Evolutionary conservation across 2,888 invertebrate species (phyloP).

Genomic region (Pyralis farinalis): DNA sequence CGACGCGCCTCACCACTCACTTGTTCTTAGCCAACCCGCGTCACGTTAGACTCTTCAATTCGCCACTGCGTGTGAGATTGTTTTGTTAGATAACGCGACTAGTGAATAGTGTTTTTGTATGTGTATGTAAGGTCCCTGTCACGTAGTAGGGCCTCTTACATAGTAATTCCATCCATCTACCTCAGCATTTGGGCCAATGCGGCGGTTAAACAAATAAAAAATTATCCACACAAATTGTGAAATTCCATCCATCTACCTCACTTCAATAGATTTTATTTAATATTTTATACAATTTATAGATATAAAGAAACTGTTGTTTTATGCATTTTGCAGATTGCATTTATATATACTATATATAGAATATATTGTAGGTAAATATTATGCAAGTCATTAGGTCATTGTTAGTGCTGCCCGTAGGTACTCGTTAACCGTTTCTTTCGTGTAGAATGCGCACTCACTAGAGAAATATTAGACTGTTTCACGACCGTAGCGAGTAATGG

Average conservation of each 20-base stretch:
- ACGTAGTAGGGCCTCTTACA: constrained; percentile 68
- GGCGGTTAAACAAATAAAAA: constrained; percentile 64
- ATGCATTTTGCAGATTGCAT: constrained; percentile 81
- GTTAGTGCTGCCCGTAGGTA: constrained; percentile 71
- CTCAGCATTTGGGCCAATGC: constrained; percentile 79
- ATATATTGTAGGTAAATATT: constrained; percentile 76
- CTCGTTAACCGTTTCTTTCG: constrained; percentile 40
- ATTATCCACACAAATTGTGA: constrained; percentile 80
- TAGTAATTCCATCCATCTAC: constrained; percentile 82
- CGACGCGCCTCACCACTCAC: constrained; percentile 28
- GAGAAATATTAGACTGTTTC: constrained; percentile 55
- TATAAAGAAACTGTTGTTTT: constrained; percentile 78
- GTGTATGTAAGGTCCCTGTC: constrained; percentile 66
- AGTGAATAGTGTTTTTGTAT: constrained; percentile 71
- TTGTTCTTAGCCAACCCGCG: constrained; percentile 37
- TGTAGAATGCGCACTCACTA: constrained; percentile 68
- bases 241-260: constrained; percentile 89
- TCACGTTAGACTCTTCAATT: constrained; percentile 45
- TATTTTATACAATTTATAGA: constrained; percentile 82
- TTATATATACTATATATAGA: constrained; percentile 78
- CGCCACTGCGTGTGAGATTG: constrained; percentile 51
- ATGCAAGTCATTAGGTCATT: constrained; percentile 70
- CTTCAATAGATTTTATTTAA: constrained; percentile 82
- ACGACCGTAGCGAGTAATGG: constrained; percentile 51
- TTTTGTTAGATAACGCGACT: constrained; percentile 57